Evolutionary conservation across 2,888 invertebrate genomes (phyloP).

Genomic region (Auanema sp.): DNA sequence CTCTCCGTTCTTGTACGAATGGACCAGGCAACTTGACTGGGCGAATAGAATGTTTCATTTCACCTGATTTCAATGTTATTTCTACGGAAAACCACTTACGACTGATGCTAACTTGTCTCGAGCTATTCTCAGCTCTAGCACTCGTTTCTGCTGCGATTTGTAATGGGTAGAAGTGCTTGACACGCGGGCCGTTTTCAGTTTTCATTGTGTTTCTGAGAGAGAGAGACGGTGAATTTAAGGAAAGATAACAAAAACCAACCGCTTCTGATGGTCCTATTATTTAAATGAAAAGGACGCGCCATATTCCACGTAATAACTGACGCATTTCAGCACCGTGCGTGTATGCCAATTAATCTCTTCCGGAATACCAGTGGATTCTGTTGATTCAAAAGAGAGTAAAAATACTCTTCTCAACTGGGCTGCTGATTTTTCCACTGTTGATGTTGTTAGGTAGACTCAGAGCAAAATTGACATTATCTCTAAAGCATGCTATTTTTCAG

Average conservation of each 20-base stretch:
- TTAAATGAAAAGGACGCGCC: no score
- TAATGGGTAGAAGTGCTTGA: not conserved
- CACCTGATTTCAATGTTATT: no score
- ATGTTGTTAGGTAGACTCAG: slow-evolving; percentile 66
- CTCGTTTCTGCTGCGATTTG: not conserved
- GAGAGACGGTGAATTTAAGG: not conserved
- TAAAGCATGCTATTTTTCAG: slow-evolving; percentile 25
- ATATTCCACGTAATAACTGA: not conserved
- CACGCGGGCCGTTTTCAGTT: not conserved
- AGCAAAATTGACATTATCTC: not conserved
- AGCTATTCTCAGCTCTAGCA: no score
- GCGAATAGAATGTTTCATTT: no score
- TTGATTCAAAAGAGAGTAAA: slow-evolving; percentile 71
- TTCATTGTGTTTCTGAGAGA: not conserved
- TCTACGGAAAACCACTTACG: no score
- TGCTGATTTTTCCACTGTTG: slow-evolving; percentile 71
- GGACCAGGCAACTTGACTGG: no score
- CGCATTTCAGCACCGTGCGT: slow-evolving; percentile 68
- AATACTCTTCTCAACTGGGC: slow-evolving; percentile 75
- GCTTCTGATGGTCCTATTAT: no score
- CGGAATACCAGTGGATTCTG: slow-evolving; percentile 72
- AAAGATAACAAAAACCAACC: no score
- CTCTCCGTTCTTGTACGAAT: no score
- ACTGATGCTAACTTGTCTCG: no score
- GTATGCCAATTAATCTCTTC: slow-evolving; percentile 71